These are phyloP conservation scores for Boleophthalmus pectinirostris DNA, from an alignment of 2,113 vertebrate species.

Conservation along the genomic window DNA sequence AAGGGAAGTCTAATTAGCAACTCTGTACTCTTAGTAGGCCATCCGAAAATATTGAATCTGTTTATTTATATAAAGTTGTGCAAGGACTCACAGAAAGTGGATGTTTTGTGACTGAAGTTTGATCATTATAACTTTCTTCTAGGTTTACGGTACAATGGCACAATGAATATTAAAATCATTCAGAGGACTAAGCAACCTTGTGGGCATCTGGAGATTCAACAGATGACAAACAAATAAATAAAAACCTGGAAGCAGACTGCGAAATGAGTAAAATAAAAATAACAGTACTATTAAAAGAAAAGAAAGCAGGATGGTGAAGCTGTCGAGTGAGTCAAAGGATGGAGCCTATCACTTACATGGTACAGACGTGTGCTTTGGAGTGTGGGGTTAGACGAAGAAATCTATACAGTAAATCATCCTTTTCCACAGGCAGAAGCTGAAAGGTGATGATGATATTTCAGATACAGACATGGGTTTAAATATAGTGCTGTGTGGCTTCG, in stretches of 20 bases:
- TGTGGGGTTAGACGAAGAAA: neutral
- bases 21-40: too few relatives aligned
- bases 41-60: too few relatives aligned
- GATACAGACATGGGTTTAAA: neutral
- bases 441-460: constrained; percentile 1
- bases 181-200: neutral
- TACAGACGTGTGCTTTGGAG: neutral
- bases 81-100: neutral
- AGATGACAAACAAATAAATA: neutral
- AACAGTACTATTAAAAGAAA: neutral
- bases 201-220: neutral
- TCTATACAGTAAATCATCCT: neutral
- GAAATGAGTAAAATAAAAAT: neutral
- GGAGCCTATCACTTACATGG: constrained; percentile 1
- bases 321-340: neutral
- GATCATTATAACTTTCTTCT: neutral
- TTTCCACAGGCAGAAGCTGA: neutral
- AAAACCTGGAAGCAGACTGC: neutral
- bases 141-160: too few relatives aligned
- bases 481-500: neutral
- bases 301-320: neutral
- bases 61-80: too few relatives aligned
- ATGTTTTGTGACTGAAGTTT: neutral
- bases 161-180: neutral
- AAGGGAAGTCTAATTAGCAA: too few relatives aligned